Evolutionary conservation across 2,888 invertebrate genomes (phyloP).

Genomic region (Leptopilina myrica): DNA sequence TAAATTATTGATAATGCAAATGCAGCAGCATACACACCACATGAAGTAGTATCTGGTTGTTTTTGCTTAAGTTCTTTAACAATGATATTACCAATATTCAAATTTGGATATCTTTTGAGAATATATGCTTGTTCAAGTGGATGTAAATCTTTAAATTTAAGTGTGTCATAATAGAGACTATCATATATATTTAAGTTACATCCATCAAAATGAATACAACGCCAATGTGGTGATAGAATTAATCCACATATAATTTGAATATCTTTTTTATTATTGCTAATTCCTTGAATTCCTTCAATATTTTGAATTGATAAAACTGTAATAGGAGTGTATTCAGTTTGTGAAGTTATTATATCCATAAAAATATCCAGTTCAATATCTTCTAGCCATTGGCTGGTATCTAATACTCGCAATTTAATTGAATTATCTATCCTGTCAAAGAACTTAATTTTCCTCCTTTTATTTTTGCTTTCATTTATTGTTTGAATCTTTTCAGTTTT

Average conservation of each 20-base stretch:
- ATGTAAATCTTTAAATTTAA: too few relatives aligned
- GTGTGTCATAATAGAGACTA: too few relatives aligned
- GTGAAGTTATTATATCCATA: neutral
- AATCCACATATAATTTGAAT: constrained; percentile 3
- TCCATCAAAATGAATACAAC: constrained; percentile 20
- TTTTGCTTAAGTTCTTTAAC: too few relatives aligned
- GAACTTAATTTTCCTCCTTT: too few relatives aligned
- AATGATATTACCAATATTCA: too few relatives aligned
- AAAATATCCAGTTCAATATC: constrained; percentile 3
- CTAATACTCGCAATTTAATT: neutral
- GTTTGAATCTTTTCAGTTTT: too few relatives aligned
- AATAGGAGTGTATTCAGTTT: neutral
- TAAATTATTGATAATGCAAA: constrained; percentile 35
- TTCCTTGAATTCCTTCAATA: neutral
- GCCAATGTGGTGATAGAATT: neutral
- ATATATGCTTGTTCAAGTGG: too few relatives aligned
- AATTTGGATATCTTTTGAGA: too few relatives aligned
- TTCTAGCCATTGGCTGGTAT: neutral
- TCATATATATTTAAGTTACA: too few relatives aligned
- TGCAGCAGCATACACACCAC: constrained; percentile 44
- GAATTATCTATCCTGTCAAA: neutral
- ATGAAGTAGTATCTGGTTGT: constrained; percentile 40
- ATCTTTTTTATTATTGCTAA: neutral
- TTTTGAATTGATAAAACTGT: constrained; percentile 6
- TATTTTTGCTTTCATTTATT: too few relatives aligned